phyloP scores from a whole-genome alignment of 2,113 vertebrate genomes.

The Ptychochromis oligacanthus region DNA sequence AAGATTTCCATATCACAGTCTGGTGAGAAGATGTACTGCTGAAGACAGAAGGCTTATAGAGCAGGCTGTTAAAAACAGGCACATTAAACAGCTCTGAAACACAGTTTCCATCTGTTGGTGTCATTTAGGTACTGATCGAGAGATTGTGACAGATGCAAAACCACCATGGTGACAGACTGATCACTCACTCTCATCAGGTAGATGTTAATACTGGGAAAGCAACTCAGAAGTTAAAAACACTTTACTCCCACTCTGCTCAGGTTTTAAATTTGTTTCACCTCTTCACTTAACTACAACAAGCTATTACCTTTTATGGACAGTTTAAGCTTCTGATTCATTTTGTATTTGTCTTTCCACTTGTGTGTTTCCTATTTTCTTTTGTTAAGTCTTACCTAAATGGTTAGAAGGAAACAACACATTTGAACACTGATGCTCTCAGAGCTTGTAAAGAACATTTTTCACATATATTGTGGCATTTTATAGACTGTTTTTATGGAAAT shows the following conservation, averaged over 20 bases:
- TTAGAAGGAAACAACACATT: background rate
- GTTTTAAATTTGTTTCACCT: constrained; percentile 7
- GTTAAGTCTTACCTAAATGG: background rate
- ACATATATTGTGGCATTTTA: no score
- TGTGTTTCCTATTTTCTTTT: background rate
- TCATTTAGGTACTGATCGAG: constrained; percentile 41
- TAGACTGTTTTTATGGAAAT: no score
- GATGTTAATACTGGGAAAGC: constrained; percentile 22
- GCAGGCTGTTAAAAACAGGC: constrained; percentile 39
- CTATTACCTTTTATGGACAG: background rate
- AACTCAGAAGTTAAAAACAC: constrained; percentile 12
- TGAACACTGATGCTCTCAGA: background rate
- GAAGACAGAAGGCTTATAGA: constrained; percentile 5
- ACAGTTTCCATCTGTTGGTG: constrained; percentile 58
- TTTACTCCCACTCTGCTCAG: background rate
- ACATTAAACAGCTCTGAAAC: constrained; percentile 42
- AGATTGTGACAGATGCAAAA: constrained; percentile 55
- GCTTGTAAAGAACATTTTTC: background rate
- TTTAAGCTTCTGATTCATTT: background rate
- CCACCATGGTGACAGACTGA: constrained; percentile 43
- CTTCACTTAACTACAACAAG: background rate
- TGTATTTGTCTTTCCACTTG: background rate
- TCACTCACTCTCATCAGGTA: constrained; percentile 43
- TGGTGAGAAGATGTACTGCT: constrained; percentile 14
- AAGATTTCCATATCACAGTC: constrained; percentile 19